Conservation (phyloP, 1,140 invertebrate genomes). For the Lineus longissimus region DNA sequence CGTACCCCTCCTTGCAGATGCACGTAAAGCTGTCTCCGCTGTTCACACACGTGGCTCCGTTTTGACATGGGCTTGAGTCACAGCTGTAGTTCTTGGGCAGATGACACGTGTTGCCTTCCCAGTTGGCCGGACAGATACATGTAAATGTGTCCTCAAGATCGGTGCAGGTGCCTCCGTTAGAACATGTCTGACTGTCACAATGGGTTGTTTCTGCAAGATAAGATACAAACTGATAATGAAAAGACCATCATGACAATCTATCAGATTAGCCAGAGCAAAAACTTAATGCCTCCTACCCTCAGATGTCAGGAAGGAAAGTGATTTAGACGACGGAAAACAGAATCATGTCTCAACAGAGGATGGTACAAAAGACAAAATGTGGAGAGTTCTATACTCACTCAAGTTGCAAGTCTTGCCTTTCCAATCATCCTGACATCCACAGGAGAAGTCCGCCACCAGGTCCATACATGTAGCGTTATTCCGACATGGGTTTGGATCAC, state of each 20-base stretch:
- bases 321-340: too few relatives aligned
- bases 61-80: slow-evolving; percentile 67
- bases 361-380: not conserved
- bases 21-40: slow-evolving; percentile 50
- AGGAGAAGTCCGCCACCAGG: slow-evolving; percentile 60
- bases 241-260: too few relatives aligned
- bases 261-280: not conserved
- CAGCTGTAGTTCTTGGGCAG: slow-evolving; percentile 80
- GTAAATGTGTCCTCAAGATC: slow-evolving; percentile 42
- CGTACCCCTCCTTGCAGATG: slow-evolving; percentile 87
- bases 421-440: slow-evolving; percentile 68
- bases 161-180: slow-evolving; percentile 41
- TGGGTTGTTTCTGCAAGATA: slow-evolving; percentile 29
- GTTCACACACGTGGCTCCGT: slow-evolving; percentile 85
- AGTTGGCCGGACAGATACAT: slow-evolving; percentile 36
- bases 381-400: slow-evolving; percentile 29
- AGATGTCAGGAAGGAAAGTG: not conserved
- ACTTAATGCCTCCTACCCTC: not conserved
- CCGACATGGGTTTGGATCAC: slow-evolving; percentile 40
- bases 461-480: slow-evolving; percentile 76
- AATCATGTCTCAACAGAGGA: too few relatives aligned
- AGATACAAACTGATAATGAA: too few relatives aligned
- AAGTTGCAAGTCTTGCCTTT: slow-evolving; percentile 47
- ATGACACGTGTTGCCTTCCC: slow-evolving; percentile 76
- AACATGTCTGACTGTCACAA: slow-evolving; percentile 42